Conservation (phyloP, 1,140 invertebrate genomes). For the Papilio aristodemus region DNA sequence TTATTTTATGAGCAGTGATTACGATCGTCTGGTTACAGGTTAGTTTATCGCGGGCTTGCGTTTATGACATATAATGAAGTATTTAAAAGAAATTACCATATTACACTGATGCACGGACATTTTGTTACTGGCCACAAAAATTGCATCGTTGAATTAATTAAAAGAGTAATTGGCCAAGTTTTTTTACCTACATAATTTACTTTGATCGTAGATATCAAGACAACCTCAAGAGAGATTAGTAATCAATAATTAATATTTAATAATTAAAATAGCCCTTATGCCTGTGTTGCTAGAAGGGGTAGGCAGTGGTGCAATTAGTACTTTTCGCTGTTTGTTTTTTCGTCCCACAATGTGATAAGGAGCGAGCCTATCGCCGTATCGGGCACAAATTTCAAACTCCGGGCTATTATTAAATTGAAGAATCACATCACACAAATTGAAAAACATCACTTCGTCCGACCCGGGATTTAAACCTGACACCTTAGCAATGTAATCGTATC, state of each 20-base stretch:
- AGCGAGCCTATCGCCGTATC: too few relatives aligned
- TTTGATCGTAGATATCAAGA: neutral
- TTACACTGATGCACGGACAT: slow-evolving; percentile 17
- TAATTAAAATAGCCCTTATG: too few relatives aligned
- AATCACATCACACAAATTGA: neutral
- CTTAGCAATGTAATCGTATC: too few relatives aligned
- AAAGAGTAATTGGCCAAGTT: neutral
- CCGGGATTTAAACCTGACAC: too few relatives aligned
- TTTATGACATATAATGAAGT: slow-evolving; percentile 59
- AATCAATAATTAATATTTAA: neutral
- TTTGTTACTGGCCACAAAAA: slow-evolving; percentile 28
- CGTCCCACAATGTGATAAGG: too few relatives aligned
- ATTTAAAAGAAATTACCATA: slow-evolving; percentile 40
- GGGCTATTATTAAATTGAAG: too few relatives aligned
- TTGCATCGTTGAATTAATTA: slow-evolving; percentile 19
- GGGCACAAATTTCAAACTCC: too few relatives aligned
- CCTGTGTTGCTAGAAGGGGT: neutral
- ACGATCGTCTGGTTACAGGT: slow-evolving; percentile 46
- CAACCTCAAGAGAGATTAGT: neutral
- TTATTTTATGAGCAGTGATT: slow-evolving; percentile 46
- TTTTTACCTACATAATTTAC: neutral
- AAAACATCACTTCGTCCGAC: too few relatives aligned
- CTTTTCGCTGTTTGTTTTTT: too few relatives aligned
- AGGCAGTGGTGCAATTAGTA: too few relatives aligned
- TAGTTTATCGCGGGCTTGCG: slow-evolving; percentile 43